phyloP scores from a whole-genome alignment of 1,140 invertebrate genomes.

The Aethina tumida region DNA sequence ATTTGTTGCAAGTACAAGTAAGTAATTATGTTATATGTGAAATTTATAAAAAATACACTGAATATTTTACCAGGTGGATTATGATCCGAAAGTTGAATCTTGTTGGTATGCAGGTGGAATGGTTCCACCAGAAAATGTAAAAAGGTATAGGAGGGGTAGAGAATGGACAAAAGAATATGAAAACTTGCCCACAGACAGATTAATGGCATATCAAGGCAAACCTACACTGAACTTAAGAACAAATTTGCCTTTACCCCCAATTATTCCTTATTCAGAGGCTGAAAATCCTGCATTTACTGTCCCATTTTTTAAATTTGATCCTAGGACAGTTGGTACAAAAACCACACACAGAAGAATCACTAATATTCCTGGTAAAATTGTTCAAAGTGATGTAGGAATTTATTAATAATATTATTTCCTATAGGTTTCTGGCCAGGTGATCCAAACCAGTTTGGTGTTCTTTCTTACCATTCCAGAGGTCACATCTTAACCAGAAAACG shows the following conservation, averaged over 20 bases:
- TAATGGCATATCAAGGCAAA: conserved; percentile 53
- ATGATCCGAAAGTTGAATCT: conserved; percentile 63
- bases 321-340: conserved; percentile 44
- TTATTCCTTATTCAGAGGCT: conserved; percentile 47
- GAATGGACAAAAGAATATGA: conserved; percentile 34
- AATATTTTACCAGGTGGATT: conserved; percentile 47
- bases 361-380: conserved; percentile 57
- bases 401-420: conserved; percentile 18
- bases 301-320: conserved; percentile 46
- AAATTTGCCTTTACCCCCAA: conserved; percentile 48
- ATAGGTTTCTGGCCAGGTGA: conserved; percentile 73
- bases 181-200: conserved; percentile 47
- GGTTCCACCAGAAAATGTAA: conserved; percentile 40
- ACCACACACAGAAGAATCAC: conserved; percentile 48
- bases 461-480: conserved; percentile 60
- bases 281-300: conserved; percentile 44
- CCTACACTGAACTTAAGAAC: conserved; percentile 8
- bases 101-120: conserved; percentile 70
- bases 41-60: conserved; percentile 1
- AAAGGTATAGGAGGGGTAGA: conserved; percentile 23
- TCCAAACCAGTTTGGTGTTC: conserved; percentile 57
- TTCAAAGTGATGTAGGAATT: not conserved
- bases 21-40: conserved; percentile 11
- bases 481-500: conserved; percentile 39
- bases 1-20: conserved; percentile 54